A percentile compares a stretch with the other conserved stretches of the same genome.
Conservation (phyloP, 1,140 invertebrate species). For the Anthonomus grandis region DNA sequence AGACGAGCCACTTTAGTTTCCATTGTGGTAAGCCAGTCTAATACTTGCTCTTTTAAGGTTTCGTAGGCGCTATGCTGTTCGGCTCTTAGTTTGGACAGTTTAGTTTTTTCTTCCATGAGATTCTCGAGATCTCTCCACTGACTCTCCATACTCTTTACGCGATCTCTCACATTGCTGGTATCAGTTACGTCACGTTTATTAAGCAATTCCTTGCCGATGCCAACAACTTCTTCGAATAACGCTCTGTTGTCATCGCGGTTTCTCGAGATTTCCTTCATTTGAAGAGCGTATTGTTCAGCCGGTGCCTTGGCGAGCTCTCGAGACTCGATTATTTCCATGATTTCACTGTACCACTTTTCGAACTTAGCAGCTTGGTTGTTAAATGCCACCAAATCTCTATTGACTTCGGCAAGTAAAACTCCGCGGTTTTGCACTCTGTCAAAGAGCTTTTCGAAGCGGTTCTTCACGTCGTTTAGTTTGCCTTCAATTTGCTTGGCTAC, state of each 20-base stretch:
- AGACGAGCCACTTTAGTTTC: conserved; percentile 71
- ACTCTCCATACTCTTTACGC: conserved; percentile 81
- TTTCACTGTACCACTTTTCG: conserved; percentile 67
- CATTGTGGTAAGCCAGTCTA: conserved; percentile 80
- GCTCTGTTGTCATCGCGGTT: conserved; percentile 46
- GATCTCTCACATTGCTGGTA: conserved; percentile 77
- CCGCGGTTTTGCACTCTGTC: conserved; percentile 75
- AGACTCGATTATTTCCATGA: conserved; percentile 74
- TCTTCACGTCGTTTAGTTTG: conserved; percentile 80
- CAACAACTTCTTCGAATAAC: conserved; percentile 73
- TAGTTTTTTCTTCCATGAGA: conserved; percentile 77
- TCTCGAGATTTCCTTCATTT: conserved; percentile 55
- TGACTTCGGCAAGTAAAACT: conserved; percentile 79
- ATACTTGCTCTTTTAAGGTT: conserved; percentile 74
- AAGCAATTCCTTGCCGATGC: conserved; percentile 78
- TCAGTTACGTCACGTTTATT: conserved; percentile 88
- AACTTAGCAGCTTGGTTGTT: conserved; percentile 63
- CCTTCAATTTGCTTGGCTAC: conserved; percentile 87
- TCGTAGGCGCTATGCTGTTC: conserved; percentile 86
- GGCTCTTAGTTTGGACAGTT: conserved; percentile 74
- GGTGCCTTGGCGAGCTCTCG: conserved; percentile 65
- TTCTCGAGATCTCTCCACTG: conserved; percentile 83
- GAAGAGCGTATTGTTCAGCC: conserved; percentile 64
- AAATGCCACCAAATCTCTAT: conserved; percentile 68
- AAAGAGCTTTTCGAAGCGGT: conserved; percentile 78